Base-by-base conservation (phyloP, 2,888 invertebrate genomes). In the Drosophila kuntzei region DNA sequence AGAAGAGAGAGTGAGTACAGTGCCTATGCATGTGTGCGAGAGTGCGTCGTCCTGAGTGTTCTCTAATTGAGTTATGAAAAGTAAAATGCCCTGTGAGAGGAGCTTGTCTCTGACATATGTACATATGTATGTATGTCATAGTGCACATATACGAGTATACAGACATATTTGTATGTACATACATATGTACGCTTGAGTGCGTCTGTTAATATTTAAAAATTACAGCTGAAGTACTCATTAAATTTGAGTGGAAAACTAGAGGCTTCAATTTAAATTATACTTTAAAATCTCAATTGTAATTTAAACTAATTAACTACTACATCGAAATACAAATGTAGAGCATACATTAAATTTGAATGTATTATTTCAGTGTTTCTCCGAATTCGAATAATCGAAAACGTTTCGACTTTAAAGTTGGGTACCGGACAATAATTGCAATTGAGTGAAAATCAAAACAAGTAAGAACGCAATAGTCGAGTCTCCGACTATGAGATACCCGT, bases 31-130 rank as follows among this genome's bases (percentile, higher is more conserved):
- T 41, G 25, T 37, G 46, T 58, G 46, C 16, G 50, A 16, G 46
- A 43, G 39, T 51, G 58, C 20, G 36, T 37, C 36, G 27, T 46
- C 14, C 36, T 49, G 32, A 46, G 53, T 66, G 29, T 43, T 60
- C 71, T 67, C 49, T 71, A 63, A 71, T 76, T 71, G 51, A 63
- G 63, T 76, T 63, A 60, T 58, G 41, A 16, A 57, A 60, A 37
- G 14, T 53, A 47, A 74, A 69, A 58, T 57, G 36, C 22, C 27
- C 41, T 50, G 12, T 59, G 54, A 55, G 63, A 55, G 44, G 3
- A 41, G 29, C 29, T 41, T 27, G 22, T 25, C 5, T 27, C 43
- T 39, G 27, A 12, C 36, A 9, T 25, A 2, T 34, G 32, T 46
- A 27, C n/a, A n/a, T n/a, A n/a, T n/a, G n/a, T n/a, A n/a, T n/a